These are phyloP conservation scores for Euproctis similis DNA, from an alignment of 2,888 invertebrate genomes.

Conservation along the genomic window DNA sequence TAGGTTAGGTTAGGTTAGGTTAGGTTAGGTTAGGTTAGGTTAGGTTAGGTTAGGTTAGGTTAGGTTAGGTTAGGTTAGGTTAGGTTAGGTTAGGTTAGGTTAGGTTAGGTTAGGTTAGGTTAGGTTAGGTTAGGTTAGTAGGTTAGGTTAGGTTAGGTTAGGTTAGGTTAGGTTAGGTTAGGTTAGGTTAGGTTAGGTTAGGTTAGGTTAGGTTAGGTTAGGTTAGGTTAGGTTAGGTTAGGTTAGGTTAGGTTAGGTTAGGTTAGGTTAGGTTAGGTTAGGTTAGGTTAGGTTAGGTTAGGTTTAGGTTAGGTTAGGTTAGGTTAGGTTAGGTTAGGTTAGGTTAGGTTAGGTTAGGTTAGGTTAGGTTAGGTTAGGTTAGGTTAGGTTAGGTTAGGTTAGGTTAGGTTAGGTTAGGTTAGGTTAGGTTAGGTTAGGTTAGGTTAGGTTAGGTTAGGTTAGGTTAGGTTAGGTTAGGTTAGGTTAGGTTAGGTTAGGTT, in stretches of 20 bases:
- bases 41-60: conserved; percentile 7
- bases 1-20: conserved; percentile 8
- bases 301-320: conserved; percentile 8
- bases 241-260: conserved; percentile 1
- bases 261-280: conserved; percentile 3
- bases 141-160: no score
- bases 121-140: conserved; percentile 15
- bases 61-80: conserved; percentile 14
- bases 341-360: conserved; percentile 5
- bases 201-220: conserved; percentile 1
- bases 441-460: conserved; percentile 15
- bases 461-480: conserved; percentile 13
- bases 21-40: conserved; percentile 8
- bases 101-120: conserved; percentile 12
- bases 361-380: conserved; percentile 5
- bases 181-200: conserved; percentile 12
- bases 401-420: conserved; percentile 12
- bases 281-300: conserved; percentile 6
- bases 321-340: conserved; percentile 6
- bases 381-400: conserved; percentile 37
- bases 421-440: conserved; percentile 13
- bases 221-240: conserved; percentile 2
- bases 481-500: conserved; percentile 13
- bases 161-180: conserved; percentile 12
- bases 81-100: conserved; percentile 13